Base-by-base conservation (phyloP, 2,797 vertebrate genomes). In the Remorina albescens region DNA sequence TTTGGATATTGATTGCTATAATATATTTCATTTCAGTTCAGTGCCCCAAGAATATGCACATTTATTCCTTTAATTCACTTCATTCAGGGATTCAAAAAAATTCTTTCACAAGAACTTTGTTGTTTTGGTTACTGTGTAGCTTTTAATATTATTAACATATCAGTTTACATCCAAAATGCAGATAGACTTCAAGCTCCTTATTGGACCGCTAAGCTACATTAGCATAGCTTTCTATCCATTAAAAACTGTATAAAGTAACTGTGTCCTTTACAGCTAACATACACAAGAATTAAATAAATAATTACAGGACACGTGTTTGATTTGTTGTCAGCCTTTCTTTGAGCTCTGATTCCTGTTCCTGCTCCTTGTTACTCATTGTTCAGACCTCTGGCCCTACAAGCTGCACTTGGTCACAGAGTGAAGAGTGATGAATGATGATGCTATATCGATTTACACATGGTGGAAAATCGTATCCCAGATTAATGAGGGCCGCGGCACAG, bases 401-500 rank as follows among this genome's bases (percentile, higher is more conserved):
- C 69, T 63, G 55, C 71, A 67, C 76, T 79, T n/a, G 58, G 73
- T 80, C 74, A 34, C 46, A 54, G 54, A 34, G 32, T 79, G 84
- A 88, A 65, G 72, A 79, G 71, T 78, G 89, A 93, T 86, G 60
- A 81, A 91, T 86, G 80, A 85, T 76, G 73, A 78, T 79, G 82
- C 78, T 76, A 39, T 56, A 85, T 88, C 79, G 76, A 93, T 86
- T 85, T 59, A 59, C 23, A 7, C 19, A 36, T 3, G 44, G 66
- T 65, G 63, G 68, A 76, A 86, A 84, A 71, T 75, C 82, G 82
- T 81, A 44, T 73, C 42, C 65, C 68, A 78, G 88, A 90, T 89
- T 82, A 87, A 93, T 78, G 89, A 83, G 77, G 82, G 41, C 26
- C n/a, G 21, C 67, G 80, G 87, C 78, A 72, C 76, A 86, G 80